phyloP scores from a whole-genome alignment of 2,797 vertebrate species.

The Channa striata region DNA sequence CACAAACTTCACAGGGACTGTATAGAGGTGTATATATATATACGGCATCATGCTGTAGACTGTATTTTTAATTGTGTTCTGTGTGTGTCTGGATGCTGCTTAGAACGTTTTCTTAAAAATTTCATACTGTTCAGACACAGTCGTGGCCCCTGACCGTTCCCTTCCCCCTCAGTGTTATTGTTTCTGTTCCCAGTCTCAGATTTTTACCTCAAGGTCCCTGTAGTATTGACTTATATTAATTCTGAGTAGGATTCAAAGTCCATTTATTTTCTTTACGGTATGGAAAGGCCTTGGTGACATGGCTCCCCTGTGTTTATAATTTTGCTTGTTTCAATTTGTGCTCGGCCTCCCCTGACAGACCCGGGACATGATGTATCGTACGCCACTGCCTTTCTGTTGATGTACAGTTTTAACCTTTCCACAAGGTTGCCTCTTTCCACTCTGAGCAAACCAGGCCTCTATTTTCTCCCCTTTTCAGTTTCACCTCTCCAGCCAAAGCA shows the following conservation, averaged over 20 bases:
- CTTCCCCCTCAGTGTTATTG: slow-evolving; percentile 61
- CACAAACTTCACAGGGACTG: slow-evolving; percentile 32
- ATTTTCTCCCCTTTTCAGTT: slow-evolving; percentile 22
- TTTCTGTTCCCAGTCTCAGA: slow-evolving; percentile 57
- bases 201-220: slow-evolving; percentile 71
- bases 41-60: slow-evolving; percentile 9
- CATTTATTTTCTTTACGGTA: slow-evolving; percentile 80
- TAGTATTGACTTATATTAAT: slow-evolving; percentile 77
- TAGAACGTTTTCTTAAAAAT: slow-evolving; percentile 42
- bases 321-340: slow-evolving; percentile 84
- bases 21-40: slow-evolving; percentile 1
- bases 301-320: slow-evolving; percentile 84
- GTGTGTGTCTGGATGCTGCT: slow-evolving; percentile 13
- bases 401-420: slow-evolving; percentile 86
- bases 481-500: slow-evolving; percentile 46
- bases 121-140: slow-evolving; percentile 34
- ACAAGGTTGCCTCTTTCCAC: slow-evolving; percentile 76
- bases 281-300: slow-evolving; percentile 78
- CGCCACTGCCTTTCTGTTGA: slow-evolving; percentile 82
- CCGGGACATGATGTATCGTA: slow-evolving; percentile 80
- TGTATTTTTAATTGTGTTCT: slow-evolving; percentile 37
- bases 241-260: slow-evolving; percentile 76
- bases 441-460: slow-evolving; percentile 38
- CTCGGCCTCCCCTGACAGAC: slow-evolving; percentile 79
- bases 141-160: slow-evolving; percentile 38